Conservation (phyloP, 1,140 invertebrate genomes). For the Drosophila orosa region DNA sequence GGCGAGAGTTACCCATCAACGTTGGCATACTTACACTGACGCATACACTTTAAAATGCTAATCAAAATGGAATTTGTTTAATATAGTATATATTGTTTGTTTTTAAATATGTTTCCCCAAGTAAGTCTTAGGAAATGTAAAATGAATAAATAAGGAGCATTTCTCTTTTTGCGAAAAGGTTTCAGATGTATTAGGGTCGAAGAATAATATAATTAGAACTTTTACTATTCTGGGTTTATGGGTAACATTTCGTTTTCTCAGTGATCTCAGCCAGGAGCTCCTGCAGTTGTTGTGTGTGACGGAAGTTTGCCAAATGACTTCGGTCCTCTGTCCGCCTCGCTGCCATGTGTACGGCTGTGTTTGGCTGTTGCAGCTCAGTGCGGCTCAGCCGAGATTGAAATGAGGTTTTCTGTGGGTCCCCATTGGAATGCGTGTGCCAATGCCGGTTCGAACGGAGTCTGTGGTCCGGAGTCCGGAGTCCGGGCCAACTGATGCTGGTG, state of each 20-base stretch:
- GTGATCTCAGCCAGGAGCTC: not conserved
- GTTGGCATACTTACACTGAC: not conserved
- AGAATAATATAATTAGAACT: too few relatives aligned
- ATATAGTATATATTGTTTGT: too few relatives aligned
- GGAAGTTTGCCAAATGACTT: constrained; percentile 42
- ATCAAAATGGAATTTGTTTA: not conserved
- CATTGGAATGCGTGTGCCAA: constrained; percentile 32
- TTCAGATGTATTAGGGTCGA: too few relatives aligned
- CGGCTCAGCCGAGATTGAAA: constrained; percentile 76
- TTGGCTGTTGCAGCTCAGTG: constrained; percentile 65
- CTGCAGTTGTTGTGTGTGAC: constrained; percentile 6
- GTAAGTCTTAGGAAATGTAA: too few relatives aligned
- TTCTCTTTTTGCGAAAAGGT: too few relatives aligned
- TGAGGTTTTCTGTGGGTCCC: constrained; percentile 56
- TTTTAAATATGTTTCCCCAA: too few relatives aligned
- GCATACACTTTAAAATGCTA: not conserved
- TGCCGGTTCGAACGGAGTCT: constrained; percentile 9
- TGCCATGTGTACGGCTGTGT: constrained; percentile 39
- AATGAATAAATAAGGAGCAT: not conserved
- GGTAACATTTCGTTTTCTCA: too few relatives aligned
- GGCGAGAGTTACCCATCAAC: constrained; percentile 13
- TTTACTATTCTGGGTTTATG: too few relatives aligned
- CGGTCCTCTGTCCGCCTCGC: constrained; percentile 15
- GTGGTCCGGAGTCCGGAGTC: not conserved
- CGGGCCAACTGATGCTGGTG: constrained; percentile 21